Conservation (phyloP, 2,888 invertebrate genomes). For the Nomada goodeniana region DNA sequence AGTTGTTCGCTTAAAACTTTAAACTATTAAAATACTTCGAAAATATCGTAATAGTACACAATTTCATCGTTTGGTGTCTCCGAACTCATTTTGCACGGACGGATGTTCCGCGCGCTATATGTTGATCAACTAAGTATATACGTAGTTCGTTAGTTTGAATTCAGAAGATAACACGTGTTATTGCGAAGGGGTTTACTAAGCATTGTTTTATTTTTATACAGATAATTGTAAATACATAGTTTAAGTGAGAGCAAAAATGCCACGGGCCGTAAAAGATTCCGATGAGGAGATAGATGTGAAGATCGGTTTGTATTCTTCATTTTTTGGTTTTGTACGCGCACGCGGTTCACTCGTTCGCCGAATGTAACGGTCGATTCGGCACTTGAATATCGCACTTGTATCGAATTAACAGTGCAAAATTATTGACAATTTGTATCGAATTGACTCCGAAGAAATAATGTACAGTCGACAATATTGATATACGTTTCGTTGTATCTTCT, state of each 20-base stretch:
- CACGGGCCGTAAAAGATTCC: constrained; percentile 67
- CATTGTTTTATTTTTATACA: constrained; percentile 5
- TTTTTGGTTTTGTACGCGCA: constrained; percentile 42
- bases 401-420: background rate
- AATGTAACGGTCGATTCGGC: constrained; percentile 37
- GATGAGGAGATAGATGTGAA: constrained; percentile 70
- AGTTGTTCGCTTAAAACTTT: background rate
- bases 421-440: background rate
- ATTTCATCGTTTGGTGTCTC: constrained; percentile 31
- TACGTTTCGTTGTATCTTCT: background rate
- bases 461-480: background rate
- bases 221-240: constrained; percentile 20
- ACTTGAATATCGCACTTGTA: background rate
- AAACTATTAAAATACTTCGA: background rate
- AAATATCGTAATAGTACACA: background rate
- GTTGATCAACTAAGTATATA: background rate
- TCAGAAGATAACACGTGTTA: constrained; percentile 55
- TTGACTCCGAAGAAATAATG: background rate
- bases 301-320: constrained; percentile 64
- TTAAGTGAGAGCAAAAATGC: constrained; percentile 61
- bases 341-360: constrained; percentile 9
- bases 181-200: background rate
- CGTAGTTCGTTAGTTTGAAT: constrained; percentile 40
- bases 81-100: constrained; percentile 13
- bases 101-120: constrained; percentile 29